A percentile compares a stretch with the other conserved stretches of the same genome.
These are phyloP conservation scores for Rostratula benghalensis DNA, from an alignment of 2,113 vertebrate genomes.

Conservation along the genomic window DNA sequence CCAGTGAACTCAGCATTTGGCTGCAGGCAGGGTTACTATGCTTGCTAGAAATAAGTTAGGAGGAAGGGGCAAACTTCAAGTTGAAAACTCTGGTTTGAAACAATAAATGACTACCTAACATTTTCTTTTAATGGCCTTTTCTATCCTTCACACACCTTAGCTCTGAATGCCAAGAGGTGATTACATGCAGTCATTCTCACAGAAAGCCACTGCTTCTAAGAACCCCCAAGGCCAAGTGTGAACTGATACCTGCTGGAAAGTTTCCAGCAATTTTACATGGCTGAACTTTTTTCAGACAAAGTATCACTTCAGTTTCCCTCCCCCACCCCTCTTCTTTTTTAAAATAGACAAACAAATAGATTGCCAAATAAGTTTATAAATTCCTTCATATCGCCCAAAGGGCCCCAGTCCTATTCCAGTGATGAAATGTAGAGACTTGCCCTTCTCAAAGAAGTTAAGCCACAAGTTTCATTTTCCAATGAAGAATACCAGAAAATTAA, in stretches of 20 bases:
- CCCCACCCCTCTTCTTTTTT: background rate
- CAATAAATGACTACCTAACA: background rate
- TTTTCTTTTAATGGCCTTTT: background rate
- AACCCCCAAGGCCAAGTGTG: background rate
- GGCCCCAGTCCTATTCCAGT: background rate
- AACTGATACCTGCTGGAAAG: background rate
- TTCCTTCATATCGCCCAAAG: background rate
- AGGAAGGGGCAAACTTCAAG: background rate
- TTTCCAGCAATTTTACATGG: background rate
- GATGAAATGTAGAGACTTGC: background rate
- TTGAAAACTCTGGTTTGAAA: background rate
- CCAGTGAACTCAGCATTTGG: background rate
- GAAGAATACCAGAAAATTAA: conserved; percentile 52
- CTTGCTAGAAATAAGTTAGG: background rate
- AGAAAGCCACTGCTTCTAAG: background rate
- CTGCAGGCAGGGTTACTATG: background rate
- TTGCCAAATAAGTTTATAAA: background rate
- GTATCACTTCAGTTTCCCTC: background rate
- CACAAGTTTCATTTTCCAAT: conserved; percentile 3
- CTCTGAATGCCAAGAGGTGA: background rate
- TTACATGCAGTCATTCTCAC: background rate
- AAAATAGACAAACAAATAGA: background rate
- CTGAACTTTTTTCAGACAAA: background rate
- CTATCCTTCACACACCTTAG: background rate
- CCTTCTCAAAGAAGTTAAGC: background rate